A percentile compares a stretch with the other conserved stretches of the same genome.
phyloP scores from a whole-genome alignment of 2,888 invertebrate genomes.

The Salticus scenicus region DNA sequence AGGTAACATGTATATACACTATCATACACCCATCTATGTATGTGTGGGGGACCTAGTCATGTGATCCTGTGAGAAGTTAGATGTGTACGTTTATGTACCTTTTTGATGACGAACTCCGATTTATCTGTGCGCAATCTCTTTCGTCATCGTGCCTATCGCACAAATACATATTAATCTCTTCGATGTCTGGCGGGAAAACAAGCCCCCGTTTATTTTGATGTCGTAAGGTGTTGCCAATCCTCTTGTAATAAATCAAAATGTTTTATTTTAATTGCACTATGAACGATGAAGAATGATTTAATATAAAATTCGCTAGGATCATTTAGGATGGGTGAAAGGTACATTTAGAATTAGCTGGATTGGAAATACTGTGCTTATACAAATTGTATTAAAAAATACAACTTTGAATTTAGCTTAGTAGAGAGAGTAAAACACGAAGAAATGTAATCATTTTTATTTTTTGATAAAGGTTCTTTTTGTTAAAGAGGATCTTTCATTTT shows the following conservation, averaged over 20 bases:
- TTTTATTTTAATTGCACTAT: background rate
- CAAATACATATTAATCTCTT: slow-evolving; percentile 29
- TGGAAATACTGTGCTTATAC: too few species aligned
- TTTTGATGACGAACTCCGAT: background rate
- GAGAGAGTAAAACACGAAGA: too few species aligned
- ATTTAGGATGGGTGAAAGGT: too few species aligned
- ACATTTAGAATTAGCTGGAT: too few species aligned
- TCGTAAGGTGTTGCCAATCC: slow-evolving; percentile 18
- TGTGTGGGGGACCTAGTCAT: background rate
- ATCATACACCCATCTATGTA: background rate
- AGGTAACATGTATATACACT: background rate
- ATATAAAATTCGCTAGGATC: too few species aligned
- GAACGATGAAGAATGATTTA: background rate
- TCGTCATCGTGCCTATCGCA: slow-evolving; percentile 24
- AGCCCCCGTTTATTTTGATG: background rate
- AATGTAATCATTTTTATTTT: too few species aligned
- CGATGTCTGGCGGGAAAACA: slow-evolving; percentile 10
- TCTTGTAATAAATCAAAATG: background rate
- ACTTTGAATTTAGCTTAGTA: too few species aligned
- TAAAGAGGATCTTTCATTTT: too few species aligned
- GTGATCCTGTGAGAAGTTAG: background rate
- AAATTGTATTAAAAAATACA: too few species aligned
- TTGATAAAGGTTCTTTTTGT: too few species aligned
- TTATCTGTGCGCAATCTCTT: background rate
- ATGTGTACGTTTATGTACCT: background rate